Evolutionary conservation across 1,140 invertebrate genomes (phyloP).

Genomic region (Drosophila kanapiae): DNA sequence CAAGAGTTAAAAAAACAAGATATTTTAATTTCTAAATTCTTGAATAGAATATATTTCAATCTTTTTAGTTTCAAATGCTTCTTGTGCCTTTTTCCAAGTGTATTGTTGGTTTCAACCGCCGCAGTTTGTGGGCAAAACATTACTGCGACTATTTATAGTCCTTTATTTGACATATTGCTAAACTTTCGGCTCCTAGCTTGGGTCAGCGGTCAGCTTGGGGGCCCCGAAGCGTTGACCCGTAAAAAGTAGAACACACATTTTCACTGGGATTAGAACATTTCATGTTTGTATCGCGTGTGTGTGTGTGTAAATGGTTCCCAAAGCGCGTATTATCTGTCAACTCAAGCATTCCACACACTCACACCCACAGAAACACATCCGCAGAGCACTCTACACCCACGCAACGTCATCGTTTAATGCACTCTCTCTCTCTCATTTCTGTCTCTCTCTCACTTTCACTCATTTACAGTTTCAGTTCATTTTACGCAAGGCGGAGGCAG

Average conservation of each 20-base stretch:
- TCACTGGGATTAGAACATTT: conserved; percentile 37
- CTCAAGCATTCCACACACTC: conserved; percentile 8
- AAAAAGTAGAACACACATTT: conserved; percentile 61
- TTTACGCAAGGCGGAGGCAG: conserved; percentile 23
- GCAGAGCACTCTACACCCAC: conserved; percentile 1
- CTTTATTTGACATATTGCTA: conserved; percentile 68
- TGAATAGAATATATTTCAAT: no score
- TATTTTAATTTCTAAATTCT: no score
- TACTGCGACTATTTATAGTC: conserved; percentile 66
- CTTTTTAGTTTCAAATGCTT: not conserved
- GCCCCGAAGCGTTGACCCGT: conserved; percentile 68
- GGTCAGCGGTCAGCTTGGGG: conserved; percentile 41
- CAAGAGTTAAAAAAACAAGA: not conserved
- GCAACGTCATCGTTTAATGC: conserved; percentile 26
- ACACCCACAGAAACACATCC: not conserved
- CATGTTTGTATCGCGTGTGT: conserved; percentile 27
- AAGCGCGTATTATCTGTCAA: conserved; percentile 20
- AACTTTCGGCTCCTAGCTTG: conserved; percentile 59
- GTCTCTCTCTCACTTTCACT: conserved; percentile 39
- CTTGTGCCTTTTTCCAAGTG: conserved; percentile 1
- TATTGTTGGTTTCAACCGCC: conserved; percentile 5
- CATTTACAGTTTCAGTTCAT: conserved; percentile 61
- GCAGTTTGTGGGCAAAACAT: conserved; percentile 32
- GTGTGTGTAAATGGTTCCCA: conserved; percentile 55
- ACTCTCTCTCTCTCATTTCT: conserved; percentile 19